These are phyloP conservation scores for Xiphophorus birchmanni DNA, from an alignment of 2,797 vertebrate genomes.

Conservation along the genomic window DNA sequence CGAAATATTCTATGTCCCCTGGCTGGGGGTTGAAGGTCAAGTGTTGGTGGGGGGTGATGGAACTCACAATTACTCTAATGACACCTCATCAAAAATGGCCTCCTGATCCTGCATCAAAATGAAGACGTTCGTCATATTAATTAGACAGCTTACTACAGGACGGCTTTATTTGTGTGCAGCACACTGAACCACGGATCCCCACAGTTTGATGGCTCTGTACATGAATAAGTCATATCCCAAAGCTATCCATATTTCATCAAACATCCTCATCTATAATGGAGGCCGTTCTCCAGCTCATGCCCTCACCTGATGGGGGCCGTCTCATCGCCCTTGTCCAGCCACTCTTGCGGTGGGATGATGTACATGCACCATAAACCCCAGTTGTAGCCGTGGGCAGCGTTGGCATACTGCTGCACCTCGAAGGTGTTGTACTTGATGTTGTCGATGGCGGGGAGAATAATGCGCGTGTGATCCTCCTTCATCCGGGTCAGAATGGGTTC, in stretches of 20 bases:
- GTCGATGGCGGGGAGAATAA: conserved; percentile 95
- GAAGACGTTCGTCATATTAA: conserved; percentile 62
- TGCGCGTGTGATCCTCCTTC: conserved; percentile 90
- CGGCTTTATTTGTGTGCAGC: conserved; percentile 50
- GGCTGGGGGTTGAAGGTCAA: conserved; percentile 13
- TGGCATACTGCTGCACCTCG: conserved; percentile 97
- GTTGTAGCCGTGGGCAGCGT: conserved; percentile 96
- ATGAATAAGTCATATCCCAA: conserved; percentile 73
- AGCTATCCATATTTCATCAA: conserved; percentile 80
- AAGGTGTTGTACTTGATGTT: conserved; percentile 99
- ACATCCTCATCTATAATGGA: conserved; percentile 74
- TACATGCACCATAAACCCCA: conserved; percentile 99
- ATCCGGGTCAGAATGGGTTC: conserved; percentile 92
- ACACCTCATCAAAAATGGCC: conserved; percentile 27
- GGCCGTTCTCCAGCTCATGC: conserved; percentile 22
- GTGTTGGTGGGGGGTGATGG: background rate
- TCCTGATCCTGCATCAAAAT: conserved; percentile 60
- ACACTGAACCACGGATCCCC: conserved; percentile 21
- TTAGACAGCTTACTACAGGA: conserved; percentile 43
- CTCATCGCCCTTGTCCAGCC: conserved; percentile 96
- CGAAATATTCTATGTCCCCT: conserved; percentile 31
- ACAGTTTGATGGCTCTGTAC: conserved; percentile 55
- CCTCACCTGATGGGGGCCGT: conserved; percentile 95
- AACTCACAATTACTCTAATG: conserved; percentile 59
- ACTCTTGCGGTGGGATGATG: conserved; percentile 95